Evolutionary conservation across 2,888 invertebrate genomes (phyloP), one percentile per base, ranked within the genome.

Genomic region (Octonoba sinensis): DNA sequence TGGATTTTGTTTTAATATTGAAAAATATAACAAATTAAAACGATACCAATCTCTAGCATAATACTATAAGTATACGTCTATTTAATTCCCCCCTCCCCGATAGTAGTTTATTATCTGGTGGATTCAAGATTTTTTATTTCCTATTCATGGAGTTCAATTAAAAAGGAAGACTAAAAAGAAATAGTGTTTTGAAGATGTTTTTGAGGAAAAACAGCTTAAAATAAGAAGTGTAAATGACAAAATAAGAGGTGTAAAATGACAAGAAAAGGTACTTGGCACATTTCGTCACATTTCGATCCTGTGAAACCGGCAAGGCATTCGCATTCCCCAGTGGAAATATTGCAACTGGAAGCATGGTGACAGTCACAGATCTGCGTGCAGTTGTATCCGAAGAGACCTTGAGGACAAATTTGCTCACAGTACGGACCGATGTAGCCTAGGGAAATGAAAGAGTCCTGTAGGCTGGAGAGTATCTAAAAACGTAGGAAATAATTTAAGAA

Each of bases 361-460:
- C 81, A 81, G 12, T 70, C 69, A 44, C 81, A 81, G 22, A 56
- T 64, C 4, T 56, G 47, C 1, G 81, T 69, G 36, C 81, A 81
- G 18, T 74, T 73, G n/a, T 24, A 22, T 1, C 81, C 81, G 49
- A 49, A 81, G 56, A 44, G 74, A n/a, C 81, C 81, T 51, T 69
- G 74, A 13, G 62, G 62, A 36, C 81, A 81, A 0, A 49, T 22
- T 46, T 69, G 22, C 18, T 74, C 69, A n/a, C 81, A 81, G 16
- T 57, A 54, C 36, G 64, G 54, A 1, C 81, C 81, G 11, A 47
- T 36, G 46, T 70, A 81, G 8, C 81, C 81, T 81, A 11, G 69
- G 3, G 18, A 20, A 56, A n/a, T 3, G 22, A 44, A 65, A 65
- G 36, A 49, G 49, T n/a, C 20, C 13, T 12, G 4, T 64, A 16